Percentiles rank a stretch among this genome's conserved stretches.
Evolutionary conservation across 2,113 vertebrate species (phyloP).

Genomic region (Crotalus viridis): DNA sequence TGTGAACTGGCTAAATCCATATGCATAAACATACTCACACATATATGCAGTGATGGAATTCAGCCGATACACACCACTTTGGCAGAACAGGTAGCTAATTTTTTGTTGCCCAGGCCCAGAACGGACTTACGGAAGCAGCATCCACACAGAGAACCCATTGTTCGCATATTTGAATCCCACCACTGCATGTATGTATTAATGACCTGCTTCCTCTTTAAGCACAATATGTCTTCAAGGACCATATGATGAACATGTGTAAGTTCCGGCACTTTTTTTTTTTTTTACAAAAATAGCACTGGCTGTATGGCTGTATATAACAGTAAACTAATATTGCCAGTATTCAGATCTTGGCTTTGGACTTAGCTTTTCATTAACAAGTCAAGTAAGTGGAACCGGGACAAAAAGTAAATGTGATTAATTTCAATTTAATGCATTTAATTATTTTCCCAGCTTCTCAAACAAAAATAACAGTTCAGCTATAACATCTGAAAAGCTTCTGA

Average conservation of each 20-base stretch:
- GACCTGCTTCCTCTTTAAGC: background rate
- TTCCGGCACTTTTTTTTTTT: too few relatives aligned
- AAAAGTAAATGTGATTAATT: background rate
- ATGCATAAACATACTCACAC: too few relatives aligned
- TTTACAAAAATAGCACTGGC: too few relatives aligned
- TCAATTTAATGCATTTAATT: background rate
- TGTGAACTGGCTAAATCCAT: too few relatives aligned
- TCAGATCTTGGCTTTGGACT: background rate
- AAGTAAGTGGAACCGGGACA: background rate
- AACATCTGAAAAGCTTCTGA: background rate
- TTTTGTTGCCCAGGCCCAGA: too few relatives aligned
- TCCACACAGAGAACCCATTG: too few relatives aligned
- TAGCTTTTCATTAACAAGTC: background rate
- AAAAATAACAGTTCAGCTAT: background rate
- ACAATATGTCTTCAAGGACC: background rate
- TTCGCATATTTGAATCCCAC: too few relatives aligned
- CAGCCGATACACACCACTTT: too few relatives aligned
- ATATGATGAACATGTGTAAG: background rate
- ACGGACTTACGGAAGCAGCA: too few relatives aligned
- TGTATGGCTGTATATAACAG: background rate
- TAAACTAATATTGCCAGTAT: background rate
- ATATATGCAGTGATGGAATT: too few relatives aligned
- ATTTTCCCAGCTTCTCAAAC: background rate
- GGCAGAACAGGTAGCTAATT: too few relatives aligned
- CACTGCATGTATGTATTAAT: background rate